These are phyloP conservation scores for Lutjanus erythropterus DNA, from an alignment of 2,113 vertebrate genomes.

Conservation along the genomic window DNA sequence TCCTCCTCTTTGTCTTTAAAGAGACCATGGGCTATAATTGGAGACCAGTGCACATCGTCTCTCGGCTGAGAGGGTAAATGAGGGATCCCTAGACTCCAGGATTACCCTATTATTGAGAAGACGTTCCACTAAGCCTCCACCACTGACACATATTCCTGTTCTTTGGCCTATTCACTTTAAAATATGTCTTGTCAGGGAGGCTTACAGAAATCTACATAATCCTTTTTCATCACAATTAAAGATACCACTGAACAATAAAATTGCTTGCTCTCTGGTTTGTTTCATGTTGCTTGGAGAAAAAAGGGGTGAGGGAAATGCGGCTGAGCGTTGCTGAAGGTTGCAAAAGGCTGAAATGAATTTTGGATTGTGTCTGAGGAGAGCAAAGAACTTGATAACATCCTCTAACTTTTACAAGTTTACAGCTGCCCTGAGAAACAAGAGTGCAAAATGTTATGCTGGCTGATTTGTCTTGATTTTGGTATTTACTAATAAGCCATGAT, in stretches of 20 bases:
- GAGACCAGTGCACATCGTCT: constrained; percentile 81
- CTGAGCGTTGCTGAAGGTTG: constrained; percentile 62
- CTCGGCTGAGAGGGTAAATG: constrained; percentile 83
- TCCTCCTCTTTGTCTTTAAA: constrained; percentile 74
- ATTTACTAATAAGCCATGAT: background rate
- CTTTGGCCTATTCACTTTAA: constrained; percentile 86
- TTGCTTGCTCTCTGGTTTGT: constrained; percentile 87
- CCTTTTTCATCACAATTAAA: constrained; percentile 89
- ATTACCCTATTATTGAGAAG: constrained; percentile 87
- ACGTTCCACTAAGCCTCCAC: constrained; percentile 85
- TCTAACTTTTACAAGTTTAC: constrained; percentile 35
- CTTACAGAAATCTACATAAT: constrained; percentile 90
- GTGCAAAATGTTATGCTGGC: background rate
- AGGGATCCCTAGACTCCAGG: constrained; percentile 86
- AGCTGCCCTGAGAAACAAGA: background rate
- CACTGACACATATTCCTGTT: constrained; percentile 87
- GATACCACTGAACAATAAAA: constrained; percentile 90
- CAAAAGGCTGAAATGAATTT: constrained; percentile 61
- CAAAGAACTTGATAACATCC: constrained; percentile 16
- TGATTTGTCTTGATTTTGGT: constrained; percentile 4
- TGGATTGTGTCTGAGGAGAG: constrained; percentile 16
- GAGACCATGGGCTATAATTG: constrained; percentile 77
- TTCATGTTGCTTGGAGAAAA: constrained; percentile 80
- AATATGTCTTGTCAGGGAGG: constrained; percentile 87
- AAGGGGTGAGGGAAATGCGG: constrained; percentile 59